Evolutionary conservation across 2,113 vertebrate genomes (phyloP).

Genomic region (Ceyx cyanopectus): DNA sequence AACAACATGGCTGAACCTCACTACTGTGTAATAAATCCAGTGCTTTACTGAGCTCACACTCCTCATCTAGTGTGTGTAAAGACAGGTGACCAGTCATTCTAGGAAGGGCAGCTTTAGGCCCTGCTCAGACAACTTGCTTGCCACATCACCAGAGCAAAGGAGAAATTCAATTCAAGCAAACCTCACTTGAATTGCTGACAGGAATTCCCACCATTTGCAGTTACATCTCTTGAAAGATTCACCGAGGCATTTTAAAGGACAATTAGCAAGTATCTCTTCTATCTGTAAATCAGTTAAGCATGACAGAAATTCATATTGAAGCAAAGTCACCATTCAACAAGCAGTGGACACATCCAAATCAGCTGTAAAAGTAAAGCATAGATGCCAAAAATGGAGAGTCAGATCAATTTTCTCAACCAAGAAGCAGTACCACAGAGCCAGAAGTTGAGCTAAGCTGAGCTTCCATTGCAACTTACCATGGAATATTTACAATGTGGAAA

Average conservation of each 20-base stretch:
- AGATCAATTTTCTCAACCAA: conserved; percentile 9
- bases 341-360: not conserved
- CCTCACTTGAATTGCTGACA: not conserved
- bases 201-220: not conserved
- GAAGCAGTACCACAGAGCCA: not conserved
- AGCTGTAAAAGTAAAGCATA: conserved; percentile 7
- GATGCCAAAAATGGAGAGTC: not conserved
- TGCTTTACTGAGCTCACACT: not conserved
- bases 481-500: conserved; percentile 16
- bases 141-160: not conserved
- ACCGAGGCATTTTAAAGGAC: not conserved
- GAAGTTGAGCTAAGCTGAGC: not conserved
- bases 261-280: not conserved
- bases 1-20: not conserved
- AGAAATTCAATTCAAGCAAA: not conserved
- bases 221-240: not conserved
- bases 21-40: not conserved
- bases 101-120: not conserved
- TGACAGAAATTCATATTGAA: not conserved
- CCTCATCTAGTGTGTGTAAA: not conserved
- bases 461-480: not conserved
- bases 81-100: not conserved
- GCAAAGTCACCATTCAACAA: not conserved
- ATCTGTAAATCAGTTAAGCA: not conserved
- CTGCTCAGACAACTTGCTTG: not conserved